Conservation (phyloP, 2,113 vertebrate genomes). For the Prochilodus magdalenae region DNA sequence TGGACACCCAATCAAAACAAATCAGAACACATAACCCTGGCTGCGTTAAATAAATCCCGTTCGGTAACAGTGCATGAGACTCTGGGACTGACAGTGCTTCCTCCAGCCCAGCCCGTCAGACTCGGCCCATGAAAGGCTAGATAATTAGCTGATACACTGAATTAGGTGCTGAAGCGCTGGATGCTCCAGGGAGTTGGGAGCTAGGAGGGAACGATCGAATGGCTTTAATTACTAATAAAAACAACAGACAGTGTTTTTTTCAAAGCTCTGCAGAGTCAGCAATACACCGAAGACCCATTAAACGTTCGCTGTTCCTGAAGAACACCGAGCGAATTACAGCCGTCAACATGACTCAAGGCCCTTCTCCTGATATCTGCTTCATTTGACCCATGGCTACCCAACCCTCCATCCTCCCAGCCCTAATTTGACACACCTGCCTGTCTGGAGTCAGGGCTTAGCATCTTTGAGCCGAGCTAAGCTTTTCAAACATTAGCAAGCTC, state of each 20-base stretch:
- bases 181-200: neutral
- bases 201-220: neutral
- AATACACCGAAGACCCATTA: neutral
- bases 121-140: neutral
- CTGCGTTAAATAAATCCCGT: constrained; percentile 13
- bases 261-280: neutral
- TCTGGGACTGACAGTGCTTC: neutral
- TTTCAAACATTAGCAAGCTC: neutral
- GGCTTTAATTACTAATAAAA: neutral
- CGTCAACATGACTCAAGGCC: neutral
- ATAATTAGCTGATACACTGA: constrained; percentile 17
- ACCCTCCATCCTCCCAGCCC: neutral
- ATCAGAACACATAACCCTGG: too few species aligned
- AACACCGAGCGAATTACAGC: neutral
- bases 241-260: neutral
- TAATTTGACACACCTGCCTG: neutral
- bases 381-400: constrained; percentile 2
- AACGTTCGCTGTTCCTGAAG: neutral
- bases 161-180: neutral
- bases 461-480: neutral
- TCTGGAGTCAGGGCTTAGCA: neutral
- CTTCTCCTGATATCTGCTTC: neutral
- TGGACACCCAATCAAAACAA: too few species aligned
- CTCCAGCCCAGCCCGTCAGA: neutral
- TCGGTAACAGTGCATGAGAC: constrained; percentile 8